Evolutionary conservation across 2,797 vertebrate genomes (phyloP).

Genomic region (Hozukius guyotensis): DNA sequence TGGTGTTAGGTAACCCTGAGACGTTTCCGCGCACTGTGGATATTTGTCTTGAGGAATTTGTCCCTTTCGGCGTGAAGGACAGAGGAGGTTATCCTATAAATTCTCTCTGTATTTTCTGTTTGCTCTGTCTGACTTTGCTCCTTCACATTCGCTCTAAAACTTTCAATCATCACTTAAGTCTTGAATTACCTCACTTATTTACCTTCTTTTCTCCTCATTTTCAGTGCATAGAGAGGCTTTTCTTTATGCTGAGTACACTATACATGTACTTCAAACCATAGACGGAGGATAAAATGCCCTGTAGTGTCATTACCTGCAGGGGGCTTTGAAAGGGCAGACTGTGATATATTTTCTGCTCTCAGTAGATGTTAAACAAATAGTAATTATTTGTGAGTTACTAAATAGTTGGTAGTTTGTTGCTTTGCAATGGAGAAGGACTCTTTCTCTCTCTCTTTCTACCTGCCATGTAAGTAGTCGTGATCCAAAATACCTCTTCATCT

Average conservation of each 20-base stretch:
- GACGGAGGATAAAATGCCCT: background rate
- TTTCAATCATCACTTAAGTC: slow-evolving; percentile 27
- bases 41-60: slow-evolving; percentile 70
- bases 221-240: background rate
- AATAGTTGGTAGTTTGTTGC: background rate
- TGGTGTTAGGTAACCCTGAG: slow-evolving; percentile 34
- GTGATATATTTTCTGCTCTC: background rate
- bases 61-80: slow-evolving; percentile 67
- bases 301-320: slow-evolving; percentile 3
- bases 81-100: slow-evolving; percentile 57
- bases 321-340: slow-evolving; percentile 10
- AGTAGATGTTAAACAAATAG: background rate
- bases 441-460: background rate
- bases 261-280: slow-evolving; percentile 33
- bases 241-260: slow-evolving; percentile 14
- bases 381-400: background rate
- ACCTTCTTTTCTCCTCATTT: slow-evolving; percentile 9
- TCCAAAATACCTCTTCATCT: background rate
- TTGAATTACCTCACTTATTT: slow-evolving; percentile 27
- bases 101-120: slow-evolving; percentile 25
- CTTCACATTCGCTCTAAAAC: slow-evolving; percentile 18
- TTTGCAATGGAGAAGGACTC: background rate
- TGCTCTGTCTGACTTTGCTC: slow-evolving; percentile 24
- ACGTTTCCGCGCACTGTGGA: slow-evolving; percentile 36
- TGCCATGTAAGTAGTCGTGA: background rate